Conservation (phyloP, 2,113 vertebrate species). For the Reinhardtius hippoglossoides region DNA sequence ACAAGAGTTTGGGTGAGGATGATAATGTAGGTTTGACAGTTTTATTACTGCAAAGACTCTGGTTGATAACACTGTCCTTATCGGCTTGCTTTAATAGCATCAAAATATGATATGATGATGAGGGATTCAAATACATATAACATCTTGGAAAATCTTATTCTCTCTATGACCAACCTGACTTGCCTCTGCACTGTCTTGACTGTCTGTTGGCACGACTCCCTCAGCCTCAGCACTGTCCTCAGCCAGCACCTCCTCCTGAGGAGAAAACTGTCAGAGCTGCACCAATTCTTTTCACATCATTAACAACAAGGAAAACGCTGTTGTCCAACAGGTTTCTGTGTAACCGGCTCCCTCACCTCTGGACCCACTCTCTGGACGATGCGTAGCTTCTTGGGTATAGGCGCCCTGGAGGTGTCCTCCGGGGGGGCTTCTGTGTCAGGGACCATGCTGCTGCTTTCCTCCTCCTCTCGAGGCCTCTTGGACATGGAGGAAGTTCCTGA, state of each 20-base stretch:
- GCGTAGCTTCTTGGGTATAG: conserved; percentile 91
- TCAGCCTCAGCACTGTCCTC: conserved; percentile 92
- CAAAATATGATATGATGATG: background rate
- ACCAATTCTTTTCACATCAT: fast-evolving
- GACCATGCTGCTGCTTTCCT: conserved; percentile 84
- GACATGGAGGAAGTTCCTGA: conserved; percentile 90
- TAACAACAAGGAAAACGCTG: background rate
- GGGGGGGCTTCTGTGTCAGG: conserved; percentile 85
- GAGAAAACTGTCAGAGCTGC: background rate
- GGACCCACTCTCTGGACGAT: conserved; percentile 90
- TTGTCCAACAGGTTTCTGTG: background rate
- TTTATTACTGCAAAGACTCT: background rate
- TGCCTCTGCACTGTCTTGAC: conserved; percentile 89
- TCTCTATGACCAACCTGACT: conserved; percentile 80
- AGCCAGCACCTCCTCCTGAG: conserved; percentile 89
- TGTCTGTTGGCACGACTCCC: conserved; percentile 87
- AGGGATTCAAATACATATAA: background rate
- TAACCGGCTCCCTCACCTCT: conserved; percentile 80
- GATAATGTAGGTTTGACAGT: background rate
- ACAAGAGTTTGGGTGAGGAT: background rate
- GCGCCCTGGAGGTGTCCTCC: conserved; percentile 89
- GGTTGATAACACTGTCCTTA: too few relatives aligned
- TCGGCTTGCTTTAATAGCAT: background rate
- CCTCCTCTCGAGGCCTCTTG: conserved; percentile 94
- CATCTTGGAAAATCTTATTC: background rate